phyloP scores from a whole-genome alignment of 2,888 invertebrate genomes.

The Mythimna loreyi region DNA sequence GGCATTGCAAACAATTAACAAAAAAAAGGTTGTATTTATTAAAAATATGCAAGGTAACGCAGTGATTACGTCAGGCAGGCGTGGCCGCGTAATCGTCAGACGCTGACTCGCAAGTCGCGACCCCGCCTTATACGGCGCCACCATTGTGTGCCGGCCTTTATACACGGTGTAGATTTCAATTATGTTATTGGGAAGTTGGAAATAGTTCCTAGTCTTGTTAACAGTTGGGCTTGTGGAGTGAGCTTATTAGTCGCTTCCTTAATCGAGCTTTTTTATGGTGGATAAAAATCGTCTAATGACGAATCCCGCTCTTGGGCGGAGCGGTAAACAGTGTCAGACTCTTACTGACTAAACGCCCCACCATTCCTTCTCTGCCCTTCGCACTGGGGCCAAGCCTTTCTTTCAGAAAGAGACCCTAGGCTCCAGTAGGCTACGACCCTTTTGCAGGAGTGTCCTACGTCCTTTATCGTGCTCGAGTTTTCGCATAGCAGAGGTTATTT shows the following conservation, averaged over 20 bases:
- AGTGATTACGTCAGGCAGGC: slow-evolving; percentile 76
- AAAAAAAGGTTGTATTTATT: slow-evolving; percentile 74
- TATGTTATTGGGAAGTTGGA: slow-evolving; percentile 26
- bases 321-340: no score
- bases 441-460: no score
- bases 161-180: slow-evolving; percentile 48
- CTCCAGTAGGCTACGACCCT: no score
- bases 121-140: slow-evolving; percentile 66
- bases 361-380: no score
- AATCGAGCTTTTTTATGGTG: not conserved
- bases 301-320: no score
- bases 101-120: slow-evolving; percentile 83
- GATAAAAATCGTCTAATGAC: no score
- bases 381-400: no score
- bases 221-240: no score
- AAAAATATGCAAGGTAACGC: slow-evolving; percentile 84
- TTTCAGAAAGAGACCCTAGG: no score
- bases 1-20: slow-evolving; percentile 60
- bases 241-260: not conserved
- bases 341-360: no score
- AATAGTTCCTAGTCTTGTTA: slow-evolving; percentile 3
- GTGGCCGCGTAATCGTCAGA: slow-evolving; percentile 81
- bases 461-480: no score
- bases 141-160: slow-evolving; percentile 41
- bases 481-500: no score